Conservation (phyloP, 2,888 invertebrate genomes). For the Cylloceria caligata region DNA sequence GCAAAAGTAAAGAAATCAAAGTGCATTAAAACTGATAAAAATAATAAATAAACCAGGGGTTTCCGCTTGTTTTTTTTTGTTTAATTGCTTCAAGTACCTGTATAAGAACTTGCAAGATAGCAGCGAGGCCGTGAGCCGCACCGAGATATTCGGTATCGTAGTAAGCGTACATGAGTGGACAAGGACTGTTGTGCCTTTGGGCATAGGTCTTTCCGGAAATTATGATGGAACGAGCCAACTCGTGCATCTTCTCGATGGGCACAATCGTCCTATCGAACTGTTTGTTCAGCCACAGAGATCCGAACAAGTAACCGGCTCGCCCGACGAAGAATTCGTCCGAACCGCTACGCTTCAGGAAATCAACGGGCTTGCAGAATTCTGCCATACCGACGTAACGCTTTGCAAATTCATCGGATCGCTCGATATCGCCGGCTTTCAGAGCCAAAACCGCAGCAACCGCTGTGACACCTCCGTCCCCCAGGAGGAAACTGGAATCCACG, state of each 20-base stretch:
- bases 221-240: constrained; percentile 89
- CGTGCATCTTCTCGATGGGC: constrained; percentile 85
- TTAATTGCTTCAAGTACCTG: constrained; percentile 66
- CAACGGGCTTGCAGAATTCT: constrained; percentile 85
- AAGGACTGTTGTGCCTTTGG: constrained; percentile 85
- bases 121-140: constrained; percentile 89
- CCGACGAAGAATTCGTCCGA: constrained; percentile 95
- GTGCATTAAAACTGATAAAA: too few relatives aligned
- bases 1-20: too few relatives aligned
- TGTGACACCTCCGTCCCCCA: constrained; percentile 88
- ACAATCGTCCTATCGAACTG: constrained; percentile 86
- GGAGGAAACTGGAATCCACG: constrained; percentile 66
- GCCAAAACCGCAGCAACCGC: constrained; percentile 90
- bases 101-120: constrained; percentile 89
- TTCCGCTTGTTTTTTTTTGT: neutral
- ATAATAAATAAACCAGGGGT: too few relatives aligned
- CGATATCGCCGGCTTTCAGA: constrained; percentile 85
- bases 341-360: constrained; percentile 88
- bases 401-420: constrained; percentile 78
- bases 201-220: constrained; percentile 91
- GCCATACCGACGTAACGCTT: constrained; percentile 84
- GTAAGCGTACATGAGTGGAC: constrained; percentile 93
- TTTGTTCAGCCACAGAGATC: constrained; percentile 90
- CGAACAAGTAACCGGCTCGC: constrained; percentile 92
- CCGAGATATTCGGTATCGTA: constrained; percentile 91